phyloP scores from a whole-genome alignment of 2,113 vertebrate species.

The Chloebia gouldiae region DNA sequence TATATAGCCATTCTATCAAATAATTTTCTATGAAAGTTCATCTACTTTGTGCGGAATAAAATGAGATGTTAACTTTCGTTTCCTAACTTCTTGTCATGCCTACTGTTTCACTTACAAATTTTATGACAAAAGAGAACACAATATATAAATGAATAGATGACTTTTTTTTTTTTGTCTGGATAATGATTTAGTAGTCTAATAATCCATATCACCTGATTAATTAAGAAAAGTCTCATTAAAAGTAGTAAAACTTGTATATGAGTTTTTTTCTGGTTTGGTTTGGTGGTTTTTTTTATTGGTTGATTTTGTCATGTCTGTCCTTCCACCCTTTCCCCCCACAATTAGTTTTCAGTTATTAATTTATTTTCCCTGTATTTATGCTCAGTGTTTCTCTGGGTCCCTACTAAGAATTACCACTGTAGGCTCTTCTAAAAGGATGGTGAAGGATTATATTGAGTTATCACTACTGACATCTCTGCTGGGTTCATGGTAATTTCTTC shows the following conservation, averaged over 20 bases:
- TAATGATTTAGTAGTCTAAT: neutral
- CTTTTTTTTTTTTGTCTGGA: neutral
- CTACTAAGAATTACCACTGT: neutral
- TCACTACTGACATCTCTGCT: neutral
- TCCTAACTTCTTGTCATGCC: neutral
- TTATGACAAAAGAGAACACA: neutral
- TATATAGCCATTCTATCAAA: neutral
- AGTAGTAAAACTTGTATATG: neutral
- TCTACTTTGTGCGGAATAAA: neutral
- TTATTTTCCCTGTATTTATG: neutral
- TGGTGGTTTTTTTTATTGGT: neutral
- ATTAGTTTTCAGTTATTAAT: neutral
- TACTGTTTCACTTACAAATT: neutral
- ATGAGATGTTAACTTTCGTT: neutral
- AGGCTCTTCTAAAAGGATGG: neutral
- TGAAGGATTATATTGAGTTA: neutral
- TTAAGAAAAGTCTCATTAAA: neutral
- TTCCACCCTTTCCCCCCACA: accelerated
- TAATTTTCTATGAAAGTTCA: neutral
- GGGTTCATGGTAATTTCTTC: neutral
- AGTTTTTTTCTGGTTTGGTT: neutral
- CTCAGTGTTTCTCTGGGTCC: neutral
- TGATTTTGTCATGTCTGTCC: neutral
- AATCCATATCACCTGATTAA: neutral
- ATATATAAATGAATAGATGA: neutral